A percentile compares a stretch with the other conserved stretches of the same genome.
phyloP scores from a whole-genome alignment of 2,113 vertebrate genomes.

The Polypterus senegalus region DNA sequence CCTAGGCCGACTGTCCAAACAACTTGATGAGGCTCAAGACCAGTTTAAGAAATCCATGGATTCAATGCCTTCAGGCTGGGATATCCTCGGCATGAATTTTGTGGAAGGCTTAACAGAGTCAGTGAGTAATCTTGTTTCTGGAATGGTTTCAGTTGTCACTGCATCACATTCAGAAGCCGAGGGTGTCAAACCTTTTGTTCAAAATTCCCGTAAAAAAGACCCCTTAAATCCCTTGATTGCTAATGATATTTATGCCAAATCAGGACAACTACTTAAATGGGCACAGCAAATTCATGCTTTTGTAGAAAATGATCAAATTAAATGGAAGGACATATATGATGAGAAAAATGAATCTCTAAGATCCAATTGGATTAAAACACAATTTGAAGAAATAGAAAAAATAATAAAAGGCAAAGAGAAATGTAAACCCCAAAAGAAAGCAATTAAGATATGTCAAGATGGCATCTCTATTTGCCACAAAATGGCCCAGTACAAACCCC shows the following conservation, averaged over 20 bases:
- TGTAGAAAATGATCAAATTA: background rate
- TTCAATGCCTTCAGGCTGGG: slow-evolving; percentile 17
- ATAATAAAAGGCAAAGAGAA: slow-evolving; percentile 3
- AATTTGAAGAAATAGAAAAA: slow-evolving; percentile 1
- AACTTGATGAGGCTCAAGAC: slow-evolving; percentile 7
- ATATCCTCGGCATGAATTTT: slow-evolving; percentile 19
- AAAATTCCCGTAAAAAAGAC: no score
- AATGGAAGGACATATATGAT: slow-evolving; percentile 1
- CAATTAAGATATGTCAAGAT: slow-evolving; percentile 1
- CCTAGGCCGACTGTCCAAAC: background rate
- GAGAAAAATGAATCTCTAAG: background rate
- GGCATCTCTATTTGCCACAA: slow-evolving; percentile 18
- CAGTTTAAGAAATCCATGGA: slow-evolving; percentile 13
- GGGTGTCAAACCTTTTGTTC: no score
- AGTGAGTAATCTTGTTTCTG: background rate
- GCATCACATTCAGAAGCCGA: background rate
- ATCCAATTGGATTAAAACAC: background rate
- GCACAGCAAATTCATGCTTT: background rate
- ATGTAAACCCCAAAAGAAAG: background rate
- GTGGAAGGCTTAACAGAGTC: background rate
- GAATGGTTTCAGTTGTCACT: background rate
- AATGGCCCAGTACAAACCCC: slow-evolving; percentile 8
- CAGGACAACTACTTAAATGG: background rate
- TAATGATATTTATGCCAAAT: slow-evolving; percentile 13
- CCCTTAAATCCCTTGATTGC: slow-evolving; percentile 1